Evolutionary conservation across 2,888 invertebrate genomes (phyloP).

Genomic region (Apotomis turbidana): DNA sequence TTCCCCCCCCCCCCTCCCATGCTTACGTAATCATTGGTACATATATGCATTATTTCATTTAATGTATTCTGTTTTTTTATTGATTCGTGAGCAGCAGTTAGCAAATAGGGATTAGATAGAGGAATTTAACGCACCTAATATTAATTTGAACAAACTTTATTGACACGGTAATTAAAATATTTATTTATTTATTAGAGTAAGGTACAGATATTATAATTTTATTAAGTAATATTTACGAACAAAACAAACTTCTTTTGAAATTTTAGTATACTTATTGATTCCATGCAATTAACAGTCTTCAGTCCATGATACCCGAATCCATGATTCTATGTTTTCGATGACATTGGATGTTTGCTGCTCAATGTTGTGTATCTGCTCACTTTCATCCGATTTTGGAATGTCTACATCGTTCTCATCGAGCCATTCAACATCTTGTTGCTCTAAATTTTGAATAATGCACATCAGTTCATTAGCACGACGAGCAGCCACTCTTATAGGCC

Average conservation of each 20-base stretch:
- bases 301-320: conserved; percentile 47
- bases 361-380: conserved; percentile 44
- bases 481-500: too few relatives aligned
- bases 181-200: not conserved
- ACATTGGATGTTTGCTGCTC: conserved; percentile 63
- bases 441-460: not conserved
- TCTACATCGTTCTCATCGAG: too few relatives aligned
- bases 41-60: too few relatives aligned
- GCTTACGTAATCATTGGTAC: too few relatives aligned
- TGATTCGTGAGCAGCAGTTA: too few relatives aligned
- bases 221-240: conserved; percentile 9
- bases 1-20: too few relatives aligned
- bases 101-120: too few relatives aligned
- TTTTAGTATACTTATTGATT: conserved; percentile 39
- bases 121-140: too few relatives aligned
- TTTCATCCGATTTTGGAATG: too few relatives aligned
- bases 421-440: not conserved
- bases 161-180: not conserved
- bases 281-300: conserved; percentile 43
- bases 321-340: conserved; percentile 52
- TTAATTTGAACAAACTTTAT: too few relatives aligned
- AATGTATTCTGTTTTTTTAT: too few relatives aligned
- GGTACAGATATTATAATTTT: not conserved
- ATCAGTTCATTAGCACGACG: too few relatives aligned
- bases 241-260: conserved; percentile 35